Percentiles rank a stretch among this genome's conserved stretches.
These are phyloP conservation scores for Solenopsis fugax DNA, from an alignment of 1,140 invertebrate species.

Conservation along the genomic window DNA sequence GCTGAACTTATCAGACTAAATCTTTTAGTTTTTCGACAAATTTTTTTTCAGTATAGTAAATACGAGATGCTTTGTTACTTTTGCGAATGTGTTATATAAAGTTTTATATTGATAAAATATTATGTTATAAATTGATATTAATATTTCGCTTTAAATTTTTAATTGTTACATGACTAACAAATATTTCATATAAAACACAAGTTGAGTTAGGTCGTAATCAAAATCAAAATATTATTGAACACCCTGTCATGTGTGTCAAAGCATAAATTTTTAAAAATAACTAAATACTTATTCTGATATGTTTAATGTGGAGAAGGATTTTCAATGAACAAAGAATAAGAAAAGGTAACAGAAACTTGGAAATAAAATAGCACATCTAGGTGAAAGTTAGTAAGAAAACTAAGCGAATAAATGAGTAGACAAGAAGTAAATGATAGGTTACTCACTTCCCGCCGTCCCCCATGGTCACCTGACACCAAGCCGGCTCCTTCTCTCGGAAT, in stretches of 20 bases:
- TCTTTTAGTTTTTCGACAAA: too few relatives aligned
- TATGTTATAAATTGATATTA: neutral
- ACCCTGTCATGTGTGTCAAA: neutral
- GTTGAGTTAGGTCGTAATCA: neutral
- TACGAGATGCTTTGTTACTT: neutral
- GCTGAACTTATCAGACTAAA: too few relatives aligned
- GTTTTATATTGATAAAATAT: constrained; percentile 8
- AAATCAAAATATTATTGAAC: neutral
- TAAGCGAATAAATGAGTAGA: constrained; percentile 53
- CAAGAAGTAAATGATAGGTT: constrained; percentile 2
- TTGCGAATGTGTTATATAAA: neutral
- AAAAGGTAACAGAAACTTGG: constrained; percentile 58
- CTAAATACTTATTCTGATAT: neutral
- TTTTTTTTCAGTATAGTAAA: too few relatives aligned
- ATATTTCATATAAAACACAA: neutral
- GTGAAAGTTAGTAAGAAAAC: constrained; percentile 46
- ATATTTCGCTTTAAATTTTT: neutral
- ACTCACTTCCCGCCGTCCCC: too few relatives aligned
- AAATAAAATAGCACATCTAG: constrained; percentile 6
- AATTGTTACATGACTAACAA: neutral
- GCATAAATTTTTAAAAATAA: neutral
- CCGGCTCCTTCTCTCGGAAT: too few relatives aligned
- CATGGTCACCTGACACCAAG: too few relatives aligned
- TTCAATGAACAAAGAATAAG: constrained; percentile 5
- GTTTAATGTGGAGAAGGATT: neutral